A percentile compares a stretch with the other conserved stretches of the same genome.
Evolutionary conservation across 2,888 invertebrate species (phyloP).

Genomic region (Mongoloraphidia duomilia): DNA sequence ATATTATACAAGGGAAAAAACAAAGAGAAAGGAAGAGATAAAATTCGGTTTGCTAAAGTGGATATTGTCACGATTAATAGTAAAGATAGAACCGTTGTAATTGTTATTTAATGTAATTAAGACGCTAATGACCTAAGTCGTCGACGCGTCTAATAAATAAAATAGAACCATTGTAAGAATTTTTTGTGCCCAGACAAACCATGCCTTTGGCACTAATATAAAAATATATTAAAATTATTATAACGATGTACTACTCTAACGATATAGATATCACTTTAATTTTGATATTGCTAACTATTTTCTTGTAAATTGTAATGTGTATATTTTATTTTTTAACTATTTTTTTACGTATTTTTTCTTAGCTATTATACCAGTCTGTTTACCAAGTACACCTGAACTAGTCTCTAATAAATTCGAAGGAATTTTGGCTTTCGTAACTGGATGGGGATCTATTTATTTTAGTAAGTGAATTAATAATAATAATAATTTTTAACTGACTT

Average conservation of each 20-base stretch:
- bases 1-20: neutral
- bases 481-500: neutral
- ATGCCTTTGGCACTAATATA: too few species aligned
- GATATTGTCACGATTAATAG: neutral
- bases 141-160: too few species aligned
- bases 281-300: neutral
- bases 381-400: slow-evolving; percentile 44
- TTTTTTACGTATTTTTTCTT: slow-evolving; percentile 20
- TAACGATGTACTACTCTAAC: too few species aligned
- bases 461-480: slow-evolving; percentile 37
- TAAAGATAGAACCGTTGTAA: too few species aligned
- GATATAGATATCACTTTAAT: too few species aligned
- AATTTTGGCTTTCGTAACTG: slow-evolving; percentile 56
- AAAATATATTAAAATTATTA: too few species aligned
- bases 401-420: slow-evolving; percentile 38
- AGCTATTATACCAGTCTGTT: slow-evolving; percentile 59
- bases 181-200: too few species aligned
- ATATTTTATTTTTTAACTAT: slow-evolving; percentile 37
- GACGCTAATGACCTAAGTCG: too few species aligned
- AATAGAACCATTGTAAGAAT: too few species aligned
- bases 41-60: neutral
- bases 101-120: too few species aligned
- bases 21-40: neutral
- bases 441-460: slow-evolving; percentile 64
- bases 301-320: slow-evolving; percentile 26